Base-by-base conservation (phyloP, 2,113 vertebrate genomes). In the Sinocyclocheilus anophthalmus region DNA sequence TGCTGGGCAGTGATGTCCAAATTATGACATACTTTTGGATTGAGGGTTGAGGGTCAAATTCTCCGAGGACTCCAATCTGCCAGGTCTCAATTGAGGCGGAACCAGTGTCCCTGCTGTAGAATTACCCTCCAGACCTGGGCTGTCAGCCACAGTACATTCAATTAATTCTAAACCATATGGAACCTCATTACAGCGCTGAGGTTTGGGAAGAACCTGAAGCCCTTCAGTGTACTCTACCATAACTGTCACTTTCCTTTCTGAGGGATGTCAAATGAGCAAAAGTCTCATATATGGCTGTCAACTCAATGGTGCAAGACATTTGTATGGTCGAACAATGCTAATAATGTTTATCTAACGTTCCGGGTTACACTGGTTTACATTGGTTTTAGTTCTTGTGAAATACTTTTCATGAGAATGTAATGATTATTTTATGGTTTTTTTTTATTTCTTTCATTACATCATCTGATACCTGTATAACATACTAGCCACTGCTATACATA, bases 11-110 rank as follows among this genome's bases (percentile, higher is more conserved):
- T 79, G 50, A 81, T 65, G 86, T 89, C 84, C 81, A 85, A 81
- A 88, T 88, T 63, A 84, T 88, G 88, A 88, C 88, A 88, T 83
- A 48, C 84, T 81, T 88, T 83, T 86, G 39, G 84, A 81, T 79
- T 83, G 75, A 86, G 77, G 84, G 88, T 73, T 86, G 77, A 87
- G 88, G 90, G 90, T 90, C 86, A 84, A 86, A 72, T 83, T 73
- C 90, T 84, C 88, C n/a, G 73, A 87, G 90, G 84, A 86, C 67
- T 65, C 26, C 61, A 81, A 86, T 85, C 92, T 92, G 91, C 90
- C 90, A 91, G 63, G 26, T 84, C 87, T 48, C 59, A 89, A 81
- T 81, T 88, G 90, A 90, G 81, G 91, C 89, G 90, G 90, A 93
- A 92, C 91, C 85, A 89, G 90, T 87, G 88, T 87, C 84, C 84